Conservation (phyloP, 2,888 invertebrate genomes). For the Phyllotreta striolata region DNA sequence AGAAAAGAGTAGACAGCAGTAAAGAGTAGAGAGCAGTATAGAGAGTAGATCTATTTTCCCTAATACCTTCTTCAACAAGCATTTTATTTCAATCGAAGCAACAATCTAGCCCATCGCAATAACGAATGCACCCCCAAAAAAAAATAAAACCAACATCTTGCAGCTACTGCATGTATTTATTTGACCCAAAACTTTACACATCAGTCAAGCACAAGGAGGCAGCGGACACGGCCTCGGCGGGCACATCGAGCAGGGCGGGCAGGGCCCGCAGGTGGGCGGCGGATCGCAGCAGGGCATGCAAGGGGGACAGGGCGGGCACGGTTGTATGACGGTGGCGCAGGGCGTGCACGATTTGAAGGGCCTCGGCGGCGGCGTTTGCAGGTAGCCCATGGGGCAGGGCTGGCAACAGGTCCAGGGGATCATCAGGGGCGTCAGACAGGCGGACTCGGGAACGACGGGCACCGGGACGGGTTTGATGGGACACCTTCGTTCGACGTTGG, state of each 20-base stretch:
- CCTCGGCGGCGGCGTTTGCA: neutral
- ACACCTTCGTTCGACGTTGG: conserved; percentile 2
- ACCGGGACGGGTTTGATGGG: conserved; percentile 1
- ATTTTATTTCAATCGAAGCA: no score
- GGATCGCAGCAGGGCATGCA: neutral
- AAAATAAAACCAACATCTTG: no score
- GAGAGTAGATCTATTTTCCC: no score
- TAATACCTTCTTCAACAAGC: no score
- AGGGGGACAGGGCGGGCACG: neutral
- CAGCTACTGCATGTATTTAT: no score
- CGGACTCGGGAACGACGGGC: conserved; percentile 1
- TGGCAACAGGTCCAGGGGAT: neutral
- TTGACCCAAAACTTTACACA: no score
- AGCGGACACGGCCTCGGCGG: conserved; percentile 1
- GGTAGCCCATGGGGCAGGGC: conserved; percentile 1
- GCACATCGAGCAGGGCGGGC: neutral
- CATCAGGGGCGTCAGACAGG: conserved; percentile 5
- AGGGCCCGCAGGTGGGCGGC: neutral
- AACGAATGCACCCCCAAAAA: no score
- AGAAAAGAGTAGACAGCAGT: no score
- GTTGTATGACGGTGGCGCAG: neutral
- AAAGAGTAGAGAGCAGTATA: no score
- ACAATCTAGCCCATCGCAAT: no score
- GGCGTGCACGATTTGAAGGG: neutral
- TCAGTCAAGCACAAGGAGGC: conserved; percentile 4